A percentile compares a stretch with the other conserved stretches of the same genome.
Evolutionary conservation across 1,140 invertebrate species (phyloP).

Genomic region (Leptoteleia sp.): DNA sequence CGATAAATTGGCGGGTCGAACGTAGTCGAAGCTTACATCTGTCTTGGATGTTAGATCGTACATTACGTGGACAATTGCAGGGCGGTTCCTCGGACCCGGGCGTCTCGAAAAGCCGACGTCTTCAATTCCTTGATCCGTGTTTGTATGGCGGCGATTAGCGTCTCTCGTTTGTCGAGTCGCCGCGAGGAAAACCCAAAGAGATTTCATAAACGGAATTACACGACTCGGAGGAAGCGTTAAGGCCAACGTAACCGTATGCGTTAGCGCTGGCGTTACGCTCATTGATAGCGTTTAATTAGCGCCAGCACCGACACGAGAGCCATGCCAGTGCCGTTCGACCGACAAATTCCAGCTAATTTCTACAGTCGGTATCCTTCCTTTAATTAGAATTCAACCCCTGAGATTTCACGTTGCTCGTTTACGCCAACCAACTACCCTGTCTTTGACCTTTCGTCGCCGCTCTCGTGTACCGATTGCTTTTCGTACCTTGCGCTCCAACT

Average conservation of each 20-base stretch:
- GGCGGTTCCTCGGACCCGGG: not conserved
- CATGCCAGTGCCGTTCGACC: slow-evolving; percentile 57
- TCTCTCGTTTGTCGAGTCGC: slow-evolving; percentile 53
- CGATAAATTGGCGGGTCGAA: slow-evolving; percentile 6
- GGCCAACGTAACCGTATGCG: slow-evolving; percentile 57
- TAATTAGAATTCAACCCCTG: slow-evolving; percentile 74
- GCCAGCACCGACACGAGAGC: slow-evolving; percentile 51
- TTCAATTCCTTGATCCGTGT: slow-evolving; percentile 35
- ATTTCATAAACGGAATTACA: slow-evolving; percentile 67
- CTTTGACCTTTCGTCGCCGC: slow-evolving; percentile 56
- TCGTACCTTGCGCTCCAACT: slow-evolving; percentile 13
- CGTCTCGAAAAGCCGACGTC: slow-evolving; percentile 24
- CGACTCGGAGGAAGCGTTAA: slow-evolving; percentile 65
- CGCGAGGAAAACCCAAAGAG: slow-evolving; percentile 42
- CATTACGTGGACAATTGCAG: slow-evolving; percentile 16
- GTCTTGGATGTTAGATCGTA: slow-evolving; percentile 1
- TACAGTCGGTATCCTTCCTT: slow-evolving; percentile 72
- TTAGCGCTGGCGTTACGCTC: slow-evolving; percentile 68
- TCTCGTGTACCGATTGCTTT: slow-evolving; percentile 35
- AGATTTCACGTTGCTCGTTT: slow-evolving; percentile 67
- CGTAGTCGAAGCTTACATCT: slow-evolving; percentile 7
- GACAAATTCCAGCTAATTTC: slow-evolving; percentile 76
- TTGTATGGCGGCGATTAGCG: slow-evolving; percentile 47
- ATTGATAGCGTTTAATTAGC: slow-evolving; percentile 76
- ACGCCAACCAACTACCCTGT: slow-evolving; percentile 46